A percentile compares a stretch with the other conserved stretches of the same genome.
Evolutionary conservation across 2,113 vertebrate genomes (phyloP).

Genomic region (Tichodroma muraria): DNA sequence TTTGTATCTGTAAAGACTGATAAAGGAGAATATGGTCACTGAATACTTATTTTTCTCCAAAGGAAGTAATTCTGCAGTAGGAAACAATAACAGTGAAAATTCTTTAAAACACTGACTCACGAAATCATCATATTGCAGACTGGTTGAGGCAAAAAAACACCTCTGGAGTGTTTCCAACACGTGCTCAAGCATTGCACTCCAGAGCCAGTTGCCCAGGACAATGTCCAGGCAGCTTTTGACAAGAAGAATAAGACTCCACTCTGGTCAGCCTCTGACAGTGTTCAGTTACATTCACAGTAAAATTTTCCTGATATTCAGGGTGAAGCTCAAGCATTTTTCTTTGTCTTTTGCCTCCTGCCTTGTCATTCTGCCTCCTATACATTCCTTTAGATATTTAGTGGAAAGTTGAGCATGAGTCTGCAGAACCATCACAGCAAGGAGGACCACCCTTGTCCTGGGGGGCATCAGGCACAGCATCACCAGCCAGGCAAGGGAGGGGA

Average conservation of each 20-base stretch:
- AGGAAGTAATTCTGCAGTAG: not conserved
- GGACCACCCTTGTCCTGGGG: not conserved
- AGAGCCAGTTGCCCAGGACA: too few species aligned
- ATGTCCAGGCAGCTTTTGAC: not conserved
- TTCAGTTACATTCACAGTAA: not conserved
- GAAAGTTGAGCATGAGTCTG: accelerated
- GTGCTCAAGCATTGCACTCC: too few species aligned
- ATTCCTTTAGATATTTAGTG: not conserved
- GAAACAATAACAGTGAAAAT: not conserved
- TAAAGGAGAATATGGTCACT: not conserved
- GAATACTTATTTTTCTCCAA: not conserved
- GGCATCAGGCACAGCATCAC: accelerated
- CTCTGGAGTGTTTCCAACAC: too few species aligned
- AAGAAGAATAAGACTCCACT: not conserved
- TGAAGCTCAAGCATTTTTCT: not conserved
- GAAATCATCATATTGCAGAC: too few species aligned
- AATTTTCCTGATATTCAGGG: not conserved
- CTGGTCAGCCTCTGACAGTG: not conserved
- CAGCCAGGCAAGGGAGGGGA: accelerated
- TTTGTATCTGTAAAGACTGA: not conserved
- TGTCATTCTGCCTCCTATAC: not conserved
- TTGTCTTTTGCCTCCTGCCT: not conserved
- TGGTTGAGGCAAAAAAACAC: too few species aligned
- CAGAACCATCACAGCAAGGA: not conserved
- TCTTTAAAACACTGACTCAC: too few species aligned